Evolutionary conservation across 2,113 vertebrate species (phyloP).

Genomic region (Cinclus cinclus): DNA sequence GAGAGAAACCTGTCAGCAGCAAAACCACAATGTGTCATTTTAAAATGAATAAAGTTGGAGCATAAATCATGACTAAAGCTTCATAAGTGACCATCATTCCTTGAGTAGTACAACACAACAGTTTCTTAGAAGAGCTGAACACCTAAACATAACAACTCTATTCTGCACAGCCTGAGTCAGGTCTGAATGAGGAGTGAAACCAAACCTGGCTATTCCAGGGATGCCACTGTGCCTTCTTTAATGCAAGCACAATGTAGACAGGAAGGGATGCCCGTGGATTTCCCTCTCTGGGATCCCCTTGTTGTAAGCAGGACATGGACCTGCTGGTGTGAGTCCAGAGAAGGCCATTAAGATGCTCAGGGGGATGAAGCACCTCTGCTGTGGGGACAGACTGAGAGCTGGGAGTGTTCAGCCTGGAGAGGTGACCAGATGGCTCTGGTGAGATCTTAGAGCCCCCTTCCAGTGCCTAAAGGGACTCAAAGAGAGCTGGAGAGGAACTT

Average conservation of each 20-base stretch:
- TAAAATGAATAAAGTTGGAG: background rate
- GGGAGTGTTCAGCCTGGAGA: background rate
- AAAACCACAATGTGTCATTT: background rate
- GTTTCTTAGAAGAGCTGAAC: background rate
- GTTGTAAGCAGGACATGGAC: background rate
- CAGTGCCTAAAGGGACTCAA: background rate
- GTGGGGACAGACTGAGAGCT: background rate
- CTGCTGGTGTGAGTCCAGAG: background rate
- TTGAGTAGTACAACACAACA: background rate
- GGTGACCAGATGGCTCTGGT: background rate
- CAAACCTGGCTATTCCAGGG: background rate
- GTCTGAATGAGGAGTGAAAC: background rate
- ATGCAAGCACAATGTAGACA: background rate
- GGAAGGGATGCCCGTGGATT: background rate
- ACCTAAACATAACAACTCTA: background rate
- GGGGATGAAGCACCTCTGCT: background rate
- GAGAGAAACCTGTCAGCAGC: background rate
- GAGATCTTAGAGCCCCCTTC: background rate
- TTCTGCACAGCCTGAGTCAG: background rate
- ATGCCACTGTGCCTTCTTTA: background rate
- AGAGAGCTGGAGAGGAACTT: background rate
- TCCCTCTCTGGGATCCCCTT: background rate
- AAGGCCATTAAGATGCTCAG: background rate
- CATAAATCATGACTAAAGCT: background rate
- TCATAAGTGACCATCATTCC: background rate